Base-by-base conservation (phyloP, 2,888 invertebrate genomes). In the Philereme transversata region DNA sequence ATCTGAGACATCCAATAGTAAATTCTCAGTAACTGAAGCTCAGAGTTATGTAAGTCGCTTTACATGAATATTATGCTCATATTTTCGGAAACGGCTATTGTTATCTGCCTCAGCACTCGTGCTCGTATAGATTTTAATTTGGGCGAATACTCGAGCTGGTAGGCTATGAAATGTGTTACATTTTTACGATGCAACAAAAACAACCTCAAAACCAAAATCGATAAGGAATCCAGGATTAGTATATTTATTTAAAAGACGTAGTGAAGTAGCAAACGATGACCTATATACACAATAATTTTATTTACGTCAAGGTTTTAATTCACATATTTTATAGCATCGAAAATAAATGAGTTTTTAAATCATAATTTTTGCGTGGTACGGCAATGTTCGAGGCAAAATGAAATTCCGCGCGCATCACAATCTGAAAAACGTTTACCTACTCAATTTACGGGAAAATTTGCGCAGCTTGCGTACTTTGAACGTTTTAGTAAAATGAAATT, bases 151-250 rank as follows among this genome's bases (percentile, higher is more conserved):
- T 70, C 65, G 66, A 67, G 73, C 72, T 71, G 76, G 74, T 22
- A 22, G 77, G 73, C 71, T 75, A 76, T 79, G 76, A 81, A 78
- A 77, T 77, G 76, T 77, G 71, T 69, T 68, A 73, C 63, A 77
- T 75, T 40, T 78, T 72, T 73, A 74, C 65, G 64, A 40, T 62
- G 10, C 51, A 40, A 8, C 40, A 40, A 74, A 78, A 79, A 75
- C 60, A 22, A 22, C 3, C 22, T 3, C 22, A 22, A 22, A 22
- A 22, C 1, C 22, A 22, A 2, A 22, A 22, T 22, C 1, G 3
- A 22, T 22, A 22, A 22, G 22, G 3, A 22, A 22, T 22, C 3
- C 1, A 2, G 22, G 22, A 22, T 22, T n/a, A n/a, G n/a, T n/a
- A n/a, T n/a, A n/a, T n/a, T 22, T 22, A 22, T 22, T 22, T 22